Evolutionary conservation across 1,140 invertebrate genomes (phyloP).

Genomic region (Ladona fulva): DNA sequence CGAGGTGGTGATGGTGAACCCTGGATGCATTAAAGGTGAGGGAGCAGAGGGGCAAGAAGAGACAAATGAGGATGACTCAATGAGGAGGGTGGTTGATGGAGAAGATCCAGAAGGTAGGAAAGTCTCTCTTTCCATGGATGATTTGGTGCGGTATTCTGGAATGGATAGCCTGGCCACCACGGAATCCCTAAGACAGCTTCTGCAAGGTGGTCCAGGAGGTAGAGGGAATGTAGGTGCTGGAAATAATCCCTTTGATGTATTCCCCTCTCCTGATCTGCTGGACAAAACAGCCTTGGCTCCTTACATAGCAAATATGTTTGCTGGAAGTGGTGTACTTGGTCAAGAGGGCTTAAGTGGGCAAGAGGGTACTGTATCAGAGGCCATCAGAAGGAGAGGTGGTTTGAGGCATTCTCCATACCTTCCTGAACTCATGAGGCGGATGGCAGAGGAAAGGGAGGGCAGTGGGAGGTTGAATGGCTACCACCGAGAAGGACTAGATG

Average conservation of each 20-base stretch:
- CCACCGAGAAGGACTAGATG: neutral
- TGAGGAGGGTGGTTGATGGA: constrained; percentile 31
- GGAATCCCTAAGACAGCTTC: constrained; percentile 47
- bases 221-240: constrained; percentile 22
- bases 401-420: neutral
- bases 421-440: constrained; percentile 9
- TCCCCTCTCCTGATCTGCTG: neutral
- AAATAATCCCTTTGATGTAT: constrained; percentile 14
- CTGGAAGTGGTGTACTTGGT: neutral
- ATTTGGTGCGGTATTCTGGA: constrained; percentile 48
- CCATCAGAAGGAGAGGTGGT: neutral
- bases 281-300: constrained; percentile 38
- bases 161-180: constrained; percentile 35
- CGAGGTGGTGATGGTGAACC: neutral
- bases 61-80: neutral
- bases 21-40: neutral
- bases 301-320: constrained; percentile 35
- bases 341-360: neutral
- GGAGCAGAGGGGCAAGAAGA: neutral
- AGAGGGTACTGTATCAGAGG: neutral
- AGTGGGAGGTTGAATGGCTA: constrained; percentile 4
- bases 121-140: constrained; percentile 47
- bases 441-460: constrained; percentile 17
- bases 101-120: constrained; percentile 52
- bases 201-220: constrained; percentile 40